Evolutionary conservation across 2,888 invertebrate species (phyloP).

Genomic region (Cheilosia grossa): DNA sequence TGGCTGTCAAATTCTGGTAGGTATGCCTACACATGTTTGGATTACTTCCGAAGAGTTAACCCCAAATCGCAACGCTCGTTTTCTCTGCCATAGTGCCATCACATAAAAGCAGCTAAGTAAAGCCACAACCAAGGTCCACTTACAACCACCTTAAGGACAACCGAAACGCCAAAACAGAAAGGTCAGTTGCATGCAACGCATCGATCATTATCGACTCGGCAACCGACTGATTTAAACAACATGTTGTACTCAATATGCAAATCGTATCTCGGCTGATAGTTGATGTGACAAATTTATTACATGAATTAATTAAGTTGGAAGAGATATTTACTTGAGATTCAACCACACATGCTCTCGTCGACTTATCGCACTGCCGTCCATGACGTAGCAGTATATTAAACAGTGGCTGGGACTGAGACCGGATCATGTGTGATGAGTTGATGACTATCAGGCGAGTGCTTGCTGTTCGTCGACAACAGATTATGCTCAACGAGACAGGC

Average conservation of each 20-base stretch:
- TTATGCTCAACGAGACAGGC: constrained; percentile 33
- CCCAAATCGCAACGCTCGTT: too few relatives aligned
- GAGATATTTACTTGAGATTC: constrained; percentile 44
- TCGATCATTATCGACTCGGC: not conserved
- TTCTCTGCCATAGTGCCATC: too few relatives aligned
- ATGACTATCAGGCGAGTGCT: constrained; percentile 4
- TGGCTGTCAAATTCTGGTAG: too few relatives aligned
- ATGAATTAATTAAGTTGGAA: constrained; percentile 44
- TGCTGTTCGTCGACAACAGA: constrained; percentile 23
- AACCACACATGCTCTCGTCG: constrained; percentile 5
- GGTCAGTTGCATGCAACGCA: not conserved
- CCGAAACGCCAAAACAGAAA: not conserved
- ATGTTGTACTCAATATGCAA: not conserved
- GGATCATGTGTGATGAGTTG: constrained; percentile 28
- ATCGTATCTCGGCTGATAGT: not conserved
- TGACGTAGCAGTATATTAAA: constrained; percentile 1
- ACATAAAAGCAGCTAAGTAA: too few relatives aligned
- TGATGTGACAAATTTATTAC: constrained; percentile 51
- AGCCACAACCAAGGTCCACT: too few relatives aligned
- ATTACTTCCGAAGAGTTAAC: too few relatives aligned
- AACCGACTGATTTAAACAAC: not conserved
- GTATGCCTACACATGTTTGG: too few relatives aligned
- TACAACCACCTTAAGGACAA: too few relatives aligned
- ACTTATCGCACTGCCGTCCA: constrained; percentile 15
- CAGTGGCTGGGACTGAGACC: not conserved